phyloP scores from a whole-genome alignment of 2,797 vertebrate genomes.

The Somateria mollissima region DNA sequence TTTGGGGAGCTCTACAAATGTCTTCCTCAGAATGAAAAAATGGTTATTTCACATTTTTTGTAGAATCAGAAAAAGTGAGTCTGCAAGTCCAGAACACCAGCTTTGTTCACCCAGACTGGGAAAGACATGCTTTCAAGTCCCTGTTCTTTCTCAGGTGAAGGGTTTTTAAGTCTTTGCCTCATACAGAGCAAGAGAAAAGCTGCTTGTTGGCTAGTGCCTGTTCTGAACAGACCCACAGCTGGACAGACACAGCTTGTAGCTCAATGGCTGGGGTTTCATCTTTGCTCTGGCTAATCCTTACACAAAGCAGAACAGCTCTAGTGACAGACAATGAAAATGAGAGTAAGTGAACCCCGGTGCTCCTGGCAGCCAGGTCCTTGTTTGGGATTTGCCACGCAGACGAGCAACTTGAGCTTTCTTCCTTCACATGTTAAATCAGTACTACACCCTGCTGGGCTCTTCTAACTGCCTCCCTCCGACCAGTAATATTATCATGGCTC shows the following conservation, averaged over 20 bases:
- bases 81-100: background rate
- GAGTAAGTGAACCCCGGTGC: background rate
- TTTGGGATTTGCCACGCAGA: background rate
- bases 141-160: background rate
- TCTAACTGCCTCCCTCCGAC: background rate
- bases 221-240: background rate
- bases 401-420: background rate
- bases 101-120: background rate
- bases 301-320: slow-evolving; percentile 35
- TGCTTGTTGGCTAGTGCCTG: background rate
- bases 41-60: background rate
- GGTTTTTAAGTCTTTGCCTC: background rate
- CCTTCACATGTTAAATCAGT: background rate
- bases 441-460: slow-evolving; percentile 2
- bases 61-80: background rate
- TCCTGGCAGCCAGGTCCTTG: background rate
- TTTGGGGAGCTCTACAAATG: background rate
- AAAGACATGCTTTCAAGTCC: background rate
- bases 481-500: slow-evolving; percentile 9
- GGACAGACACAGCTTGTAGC: background rate
- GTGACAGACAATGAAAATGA: background rate
- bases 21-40: background rate
- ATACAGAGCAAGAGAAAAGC: background rate
- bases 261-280: background rate
- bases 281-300: slow-evolving; percentile 23